These are phyloP conservation scores for Bombus confusus DNA, from an alignment of 1,140 invertebrate genomes.

Conservation along the genomic window DNA sequence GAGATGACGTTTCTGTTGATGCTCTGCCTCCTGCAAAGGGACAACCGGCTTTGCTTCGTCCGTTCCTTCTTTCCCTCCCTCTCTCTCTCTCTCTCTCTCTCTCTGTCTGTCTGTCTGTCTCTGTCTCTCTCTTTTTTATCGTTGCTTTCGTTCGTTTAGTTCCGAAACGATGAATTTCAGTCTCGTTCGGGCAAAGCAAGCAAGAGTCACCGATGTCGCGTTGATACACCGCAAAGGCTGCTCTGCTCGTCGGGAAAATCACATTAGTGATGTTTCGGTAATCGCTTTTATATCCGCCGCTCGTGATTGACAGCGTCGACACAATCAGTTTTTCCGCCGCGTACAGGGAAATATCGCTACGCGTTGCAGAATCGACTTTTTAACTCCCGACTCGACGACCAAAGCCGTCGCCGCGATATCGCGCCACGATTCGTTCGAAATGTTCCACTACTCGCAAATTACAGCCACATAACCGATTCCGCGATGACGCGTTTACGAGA, in stretches of 20 bases:
- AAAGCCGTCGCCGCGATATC: background rate
- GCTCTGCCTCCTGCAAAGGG: background rate
- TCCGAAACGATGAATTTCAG: constrained; percentile 35
- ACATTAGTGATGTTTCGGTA: constrained; percentile 72
- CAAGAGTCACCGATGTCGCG: constrained; percentile 59
- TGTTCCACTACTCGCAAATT: background rate
- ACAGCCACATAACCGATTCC: background rate
- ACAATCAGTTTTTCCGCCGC: constrained; percentile 62
- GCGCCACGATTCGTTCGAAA: background rate
- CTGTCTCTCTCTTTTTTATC: no score
- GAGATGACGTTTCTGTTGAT: background rate
- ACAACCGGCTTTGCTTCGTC: background rate
- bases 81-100: background rate
- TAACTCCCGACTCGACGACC: background rate
- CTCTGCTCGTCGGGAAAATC: constrained; percentile 64
- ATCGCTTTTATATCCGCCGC: constrained; percentile 67
- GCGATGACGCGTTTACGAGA: background rate
- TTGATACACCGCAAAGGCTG: constrained; percentile 49
- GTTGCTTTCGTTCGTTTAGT: background rate
- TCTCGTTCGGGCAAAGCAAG: constrained; percentile 29
- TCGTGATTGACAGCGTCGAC: constrained; percentile 62
- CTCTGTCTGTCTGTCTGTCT: background rate
- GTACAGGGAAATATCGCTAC: constrained; percentile 3
- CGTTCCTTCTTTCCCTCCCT: background rate
- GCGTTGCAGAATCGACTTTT: constrained; percentile 4